phyloP scores from a whole-genome alignment of 2,888 invertebrate species.

The Arge pagana region DNA sequence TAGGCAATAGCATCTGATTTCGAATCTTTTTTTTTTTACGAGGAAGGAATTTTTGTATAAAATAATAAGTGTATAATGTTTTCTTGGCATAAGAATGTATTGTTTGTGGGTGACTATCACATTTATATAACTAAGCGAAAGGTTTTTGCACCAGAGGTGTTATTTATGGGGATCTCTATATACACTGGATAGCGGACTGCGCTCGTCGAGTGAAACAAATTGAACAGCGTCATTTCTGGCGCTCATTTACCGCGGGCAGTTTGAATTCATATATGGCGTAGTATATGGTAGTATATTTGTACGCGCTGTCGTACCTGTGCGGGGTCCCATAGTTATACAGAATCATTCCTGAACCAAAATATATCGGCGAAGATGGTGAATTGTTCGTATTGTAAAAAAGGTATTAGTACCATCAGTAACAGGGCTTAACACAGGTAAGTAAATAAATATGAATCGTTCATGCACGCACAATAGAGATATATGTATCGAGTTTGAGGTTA shows the following conservation, averaged over 20 bases:
- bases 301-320: too few relatives aligned
- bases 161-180: too few relatives aligned
- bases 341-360: neutral
- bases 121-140: too few relatives aligned
- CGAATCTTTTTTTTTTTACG: too few relatives aligned
- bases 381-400: neutral
- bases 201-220: slow-evolving; percentile 7
- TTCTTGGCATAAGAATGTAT: too few relatives aligned
- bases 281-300: neutral
- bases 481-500: slow-evolving; percentile 1
- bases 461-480: neutral
- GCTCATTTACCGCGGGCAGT: neutral
- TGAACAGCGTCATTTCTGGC: slow-evolving; percentile 4
- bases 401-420: neutral
- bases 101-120: too few relatives aligned
- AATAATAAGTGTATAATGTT: too few relatives aligned
- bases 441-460: too few relatives aligned
- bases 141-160: too few relatives aligned
- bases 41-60: too few relatives aligned
- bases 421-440: slow-evolving; percentile 1
- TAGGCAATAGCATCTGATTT: too few relatives aligned
- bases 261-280: neutral
- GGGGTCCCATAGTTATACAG: neutral
- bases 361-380: neutral
- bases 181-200: too few relatives aligned